Percentiles rank a stretch among this genome's conserved stretches.
phyloP scores from a whole-genome alignment of 2,113 vertebrate species.

The Apteryx mantelli region DNA sequence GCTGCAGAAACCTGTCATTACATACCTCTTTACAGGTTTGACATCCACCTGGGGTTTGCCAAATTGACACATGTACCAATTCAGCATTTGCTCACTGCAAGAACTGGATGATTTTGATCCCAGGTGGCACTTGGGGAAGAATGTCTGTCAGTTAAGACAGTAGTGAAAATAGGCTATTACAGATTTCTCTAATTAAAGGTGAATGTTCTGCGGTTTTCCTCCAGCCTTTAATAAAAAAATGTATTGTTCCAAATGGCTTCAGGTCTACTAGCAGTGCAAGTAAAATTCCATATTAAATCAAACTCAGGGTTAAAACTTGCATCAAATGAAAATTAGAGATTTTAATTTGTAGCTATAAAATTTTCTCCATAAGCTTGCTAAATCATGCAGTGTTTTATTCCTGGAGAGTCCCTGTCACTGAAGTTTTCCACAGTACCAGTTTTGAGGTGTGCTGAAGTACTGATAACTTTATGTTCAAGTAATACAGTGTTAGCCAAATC shows the following conservation, averaged over 20 bases:
- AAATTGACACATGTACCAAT: no score
- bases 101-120: neutral
- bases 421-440: neutral
- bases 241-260: neutral
- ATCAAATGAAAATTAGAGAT: neutral
- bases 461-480: neutral
- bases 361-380: neutral
- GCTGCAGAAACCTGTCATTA: neutral
- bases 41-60: neutral
- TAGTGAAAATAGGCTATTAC: neutral
- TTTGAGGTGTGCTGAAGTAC: neutral
- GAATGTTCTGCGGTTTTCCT: neutral
- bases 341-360: neutral
- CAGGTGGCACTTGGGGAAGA: neutral
- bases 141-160: neutral
- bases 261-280: neutral
- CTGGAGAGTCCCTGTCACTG: neutral
- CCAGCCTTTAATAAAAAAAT: neutral
- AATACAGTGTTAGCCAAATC: neutral
- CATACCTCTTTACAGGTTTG: neutral
- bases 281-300: neutral
- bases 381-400: neutral
- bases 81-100: neutral
- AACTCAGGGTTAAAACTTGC: neutral
- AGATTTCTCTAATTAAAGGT: neutral